A percentile compares a stretch with the other conserved stretches of the same genome.
Evolutionary conservation across 2,888 invertebrate species (phyloP).

Genomic region (Cheilosia soror): DNA sequence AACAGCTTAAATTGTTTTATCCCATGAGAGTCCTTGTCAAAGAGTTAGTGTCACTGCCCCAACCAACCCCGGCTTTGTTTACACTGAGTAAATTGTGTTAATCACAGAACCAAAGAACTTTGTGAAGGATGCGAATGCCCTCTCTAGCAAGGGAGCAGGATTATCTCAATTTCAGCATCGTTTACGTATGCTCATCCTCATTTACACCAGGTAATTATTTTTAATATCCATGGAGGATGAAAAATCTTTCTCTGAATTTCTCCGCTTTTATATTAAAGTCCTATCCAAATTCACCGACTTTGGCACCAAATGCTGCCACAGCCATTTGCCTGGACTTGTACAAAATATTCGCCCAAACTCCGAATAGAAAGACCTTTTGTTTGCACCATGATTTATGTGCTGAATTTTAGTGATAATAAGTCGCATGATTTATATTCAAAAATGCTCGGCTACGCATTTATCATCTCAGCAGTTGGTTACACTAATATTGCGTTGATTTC

Average conservation of each 20-base stretch:
- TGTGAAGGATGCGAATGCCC: too few relatives aligned
- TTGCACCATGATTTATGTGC: slow-evolving; percentile 37
- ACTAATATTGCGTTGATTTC: slow-evolving; percentile 54
- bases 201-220: too few relatives aligned
- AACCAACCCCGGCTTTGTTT: too few relatives aligned
- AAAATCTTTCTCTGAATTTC: neutral
- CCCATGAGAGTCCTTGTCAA: too few relatives aligned
- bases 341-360: neutral
- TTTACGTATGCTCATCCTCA: too few relatives aligned
- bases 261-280: neutral
- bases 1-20: too few relatives aligned
- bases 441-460: slow-evolving; percentile 45
- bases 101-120: too few relatives aligned
- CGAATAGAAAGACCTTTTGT: slow-evolving; percentile 36
- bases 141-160: too few relatives aligned
- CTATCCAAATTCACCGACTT: neutral
- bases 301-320: neutral
- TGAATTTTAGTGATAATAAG: slow-evolving; percentile 49
- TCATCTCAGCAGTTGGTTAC: slow-evolving; percentile 42
- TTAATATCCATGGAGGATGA: too few relatives aligned
- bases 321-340: neutral
- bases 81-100: too few relatives aligned
- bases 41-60: too few relatives aligned
- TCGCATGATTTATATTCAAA: slow-evolving; percentile 58
- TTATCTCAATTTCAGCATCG: too few relatives aligned